These are phyloP conservation scores for Phorcus lineatus DNA, from an alignment of 2,888 invertebrate genomes.

Conservation along the genomic window DNA sequence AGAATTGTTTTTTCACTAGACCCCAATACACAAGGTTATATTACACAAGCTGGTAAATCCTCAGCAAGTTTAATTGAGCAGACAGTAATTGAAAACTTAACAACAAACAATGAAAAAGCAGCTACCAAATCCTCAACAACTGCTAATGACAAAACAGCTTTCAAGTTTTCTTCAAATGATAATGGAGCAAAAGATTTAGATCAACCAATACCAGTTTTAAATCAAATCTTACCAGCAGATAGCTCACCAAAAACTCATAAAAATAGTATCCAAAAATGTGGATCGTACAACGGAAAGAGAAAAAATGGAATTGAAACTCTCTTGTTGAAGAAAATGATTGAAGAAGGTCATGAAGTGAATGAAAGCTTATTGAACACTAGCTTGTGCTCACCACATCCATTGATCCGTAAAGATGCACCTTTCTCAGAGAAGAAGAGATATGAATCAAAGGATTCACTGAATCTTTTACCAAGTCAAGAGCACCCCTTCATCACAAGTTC, in stretches of 20 bases:
- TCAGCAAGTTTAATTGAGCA: no score
- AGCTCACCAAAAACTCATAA: constrained; percentile 27
- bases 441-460: neutral
- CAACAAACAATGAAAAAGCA: no score
- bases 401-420: neutral
- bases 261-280: neutral
- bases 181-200: no score
- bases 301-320: constrained; percentile 56
- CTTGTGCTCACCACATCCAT: neutral
- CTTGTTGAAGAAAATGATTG: constrained; percentile 62
- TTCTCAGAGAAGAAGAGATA: neutral
- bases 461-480: neutral
- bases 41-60: no score
- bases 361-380: constrained; percentile 42
- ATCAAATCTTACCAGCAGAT: neutral
- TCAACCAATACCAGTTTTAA: no score
- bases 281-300: constrained; percentile 34
- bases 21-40: no score
- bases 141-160: no score
- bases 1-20: neutral
- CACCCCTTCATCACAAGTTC: constrained; percentile 19
- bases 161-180: no score
- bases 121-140: no score
- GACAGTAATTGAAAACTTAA: no score
- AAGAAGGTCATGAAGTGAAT: constrained; percentile 50